phyloP scores from a whole-genome alignment of 1,140 invertebrate species.

The Drosophila teissieri region DNA sequence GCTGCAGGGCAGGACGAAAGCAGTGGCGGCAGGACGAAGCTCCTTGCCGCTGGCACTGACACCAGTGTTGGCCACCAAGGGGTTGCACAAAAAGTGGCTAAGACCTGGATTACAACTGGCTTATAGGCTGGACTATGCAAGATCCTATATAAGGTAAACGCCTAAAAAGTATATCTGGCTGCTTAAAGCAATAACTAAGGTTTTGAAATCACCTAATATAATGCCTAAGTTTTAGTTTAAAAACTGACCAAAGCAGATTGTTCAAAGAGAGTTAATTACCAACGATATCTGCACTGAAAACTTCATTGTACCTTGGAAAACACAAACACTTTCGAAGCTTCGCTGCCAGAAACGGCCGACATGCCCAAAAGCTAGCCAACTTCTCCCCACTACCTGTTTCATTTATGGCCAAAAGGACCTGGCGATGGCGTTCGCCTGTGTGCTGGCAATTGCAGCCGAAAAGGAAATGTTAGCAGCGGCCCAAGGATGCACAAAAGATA shows the following conservation, averaged over 20 bases:
- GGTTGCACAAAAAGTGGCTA: not conserved
- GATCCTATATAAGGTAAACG: no score
- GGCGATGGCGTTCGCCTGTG: constrained; percentile 30
- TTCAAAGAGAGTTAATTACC: no score
- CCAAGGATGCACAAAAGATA: constrained; percentile 56
- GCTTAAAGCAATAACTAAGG: no score
- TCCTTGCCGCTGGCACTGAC: constrained; percentile 21
- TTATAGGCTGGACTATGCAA: not conserved
- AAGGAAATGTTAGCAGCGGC: constrained; percentile 49
- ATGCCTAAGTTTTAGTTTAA: no score
- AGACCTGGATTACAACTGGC: no score
- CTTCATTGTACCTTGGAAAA: no score
- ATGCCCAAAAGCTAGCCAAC: not conserved
- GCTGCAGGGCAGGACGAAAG: constrained; percentile 24
- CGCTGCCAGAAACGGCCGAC: no score
- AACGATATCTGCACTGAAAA: no score
- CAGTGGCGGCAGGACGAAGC: not conserved
- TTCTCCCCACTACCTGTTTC: not conserved
- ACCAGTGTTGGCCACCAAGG: constrained; percentile 13
- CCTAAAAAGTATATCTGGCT: no score
- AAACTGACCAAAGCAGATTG: no score
- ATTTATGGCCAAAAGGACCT: constrained; percentile 33
- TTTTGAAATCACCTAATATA: no score
- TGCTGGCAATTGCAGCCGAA: constrained; percentile 48
- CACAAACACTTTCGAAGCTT: no score